These are phyloP conservation scores for Nothocercus julius DNA, from an alignment of 2,113 vertebrate genomes.

Conservation along the genomic window DNA sequence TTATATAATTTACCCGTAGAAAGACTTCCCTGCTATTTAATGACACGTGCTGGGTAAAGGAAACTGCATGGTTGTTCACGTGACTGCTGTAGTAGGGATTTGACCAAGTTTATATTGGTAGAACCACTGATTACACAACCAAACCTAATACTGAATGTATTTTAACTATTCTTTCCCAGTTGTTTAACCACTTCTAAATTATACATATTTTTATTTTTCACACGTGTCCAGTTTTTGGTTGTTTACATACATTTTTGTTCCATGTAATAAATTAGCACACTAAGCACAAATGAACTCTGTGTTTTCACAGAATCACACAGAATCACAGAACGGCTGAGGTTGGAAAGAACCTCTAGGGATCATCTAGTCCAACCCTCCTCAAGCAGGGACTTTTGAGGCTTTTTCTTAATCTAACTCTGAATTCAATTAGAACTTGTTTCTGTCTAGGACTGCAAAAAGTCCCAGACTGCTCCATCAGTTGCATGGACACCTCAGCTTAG, in stretches of 20 bases:
- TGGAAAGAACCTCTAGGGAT: too few relatives aligned
- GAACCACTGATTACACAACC: background rate
- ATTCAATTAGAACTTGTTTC: background rate
- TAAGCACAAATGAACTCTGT: background rate
- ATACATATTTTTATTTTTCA: background rate
- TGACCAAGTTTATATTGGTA: background rate
- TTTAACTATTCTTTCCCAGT: background rate
- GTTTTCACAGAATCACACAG: too few relatives aligned
- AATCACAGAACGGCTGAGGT: too few relatives aligned
- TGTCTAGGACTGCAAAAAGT: background rate
- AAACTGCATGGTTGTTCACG: background rate
- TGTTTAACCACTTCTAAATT: background rate
- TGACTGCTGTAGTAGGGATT: rapidly evolving
- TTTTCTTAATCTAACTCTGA: background rate
- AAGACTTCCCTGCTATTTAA: background rate
- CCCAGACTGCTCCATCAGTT: background rate
- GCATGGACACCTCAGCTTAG: background rate
- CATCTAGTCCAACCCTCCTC: too few relatives aligned
- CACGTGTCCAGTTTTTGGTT: too few relatives aligned
- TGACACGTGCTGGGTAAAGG: background rate
- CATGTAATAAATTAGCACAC: background rate
- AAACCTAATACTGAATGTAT: background rate
- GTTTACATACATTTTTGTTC: too few relatives aligned
- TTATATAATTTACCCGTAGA: rapidly evolving
- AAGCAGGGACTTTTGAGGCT: too few relatives aligned